Percentiles rank a stretch among this genome's conserved stretches.
These are phyloP conservation scores for Terrapene triunguis DNA, from an alignment of 2,113 vertebrate species.

Conservation along the genomic window DNA sequence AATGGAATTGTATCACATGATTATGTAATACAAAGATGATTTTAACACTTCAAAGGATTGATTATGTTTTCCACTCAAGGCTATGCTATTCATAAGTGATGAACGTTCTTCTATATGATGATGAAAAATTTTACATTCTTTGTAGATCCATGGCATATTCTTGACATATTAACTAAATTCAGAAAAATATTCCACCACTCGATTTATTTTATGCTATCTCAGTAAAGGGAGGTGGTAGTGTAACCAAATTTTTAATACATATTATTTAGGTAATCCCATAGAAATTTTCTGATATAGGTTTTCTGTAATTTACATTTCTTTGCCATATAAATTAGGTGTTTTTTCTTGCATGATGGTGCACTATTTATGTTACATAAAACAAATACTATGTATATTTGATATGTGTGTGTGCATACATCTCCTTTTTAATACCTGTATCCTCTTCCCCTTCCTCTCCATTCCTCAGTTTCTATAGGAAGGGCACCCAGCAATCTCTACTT, in stretches of 20 bases:
- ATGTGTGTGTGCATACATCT: neutral
- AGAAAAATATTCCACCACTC: neutral
- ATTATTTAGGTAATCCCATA: neutral
- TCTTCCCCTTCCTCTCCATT: neutral
- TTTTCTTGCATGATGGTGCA: neutral
- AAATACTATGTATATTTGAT: neutral
- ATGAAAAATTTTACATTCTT: neutral
- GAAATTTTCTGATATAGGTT: neutral
- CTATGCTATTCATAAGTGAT: neutral
- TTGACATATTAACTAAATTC: neutral
- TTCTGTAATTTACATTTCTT: neutral
- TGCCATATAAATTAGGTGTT: neutral
- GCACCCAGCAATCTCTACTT: neutral
- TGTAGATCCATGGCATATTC: neutral
- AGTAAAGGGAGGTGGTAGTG: neutral
- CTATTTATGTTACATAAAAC: neutral
- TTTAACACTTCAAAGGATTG: neutral
- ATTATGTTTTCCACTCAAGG: neutral
- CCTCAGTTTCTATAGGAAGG: neutral
- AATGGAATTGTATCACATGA: neutral
- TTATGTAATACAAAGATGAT: neutral
- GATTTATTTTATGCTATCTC: neutral
- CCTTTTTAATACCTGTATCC: neutral
- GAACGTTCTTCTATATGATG: neutral
- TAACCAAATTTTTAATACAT: neutral